Conservation (phyloP, 2,113 vertebrate species). For the Poicephalus meyeri region DNA sequence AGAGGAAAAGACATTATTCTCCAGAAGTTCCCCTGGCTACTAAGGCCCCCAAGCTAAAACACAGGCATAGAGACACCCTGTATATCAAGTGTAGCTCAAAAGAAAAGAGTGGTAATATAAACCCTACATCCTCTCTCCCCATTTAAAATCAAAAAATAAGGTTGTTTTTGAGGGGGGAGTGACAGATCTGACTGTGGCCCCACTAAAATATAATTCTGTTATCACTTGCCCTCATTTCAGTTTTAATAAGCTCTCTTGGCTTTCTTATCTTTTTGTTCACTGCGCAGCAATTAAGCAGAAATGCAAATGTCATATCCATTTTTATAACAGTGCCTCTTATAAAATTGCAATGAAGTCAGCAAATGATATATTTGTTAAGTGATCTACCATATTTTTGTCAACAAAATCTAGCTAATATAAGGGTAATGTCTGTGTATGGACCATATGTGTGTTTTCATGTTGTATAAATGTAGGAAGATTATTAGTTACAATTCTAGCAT, state of each 20-base stretch:
- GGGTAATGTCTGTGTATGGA: not conserved
- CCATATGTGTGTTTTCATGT: not conserved
- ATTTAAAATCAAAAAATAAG: slow-evolving; percentile 31
- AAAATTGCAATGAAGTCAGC: slow-evolving; percentile 65
- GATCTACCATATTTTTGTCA: slow-evolving; percentile 8
- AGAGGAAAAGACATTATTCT: not conserved
- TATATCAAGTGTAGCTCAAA: not conserved
- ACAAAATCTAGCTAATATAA: not conserved
- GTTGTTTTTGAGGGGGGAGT: slow-evolving; percentile 21
- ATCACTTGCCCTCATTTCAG: slow-evolving; percentile 77
- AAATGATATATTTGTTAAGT: slow-evolving; percentile 54
- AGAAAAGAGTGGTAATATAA: slow-evolving; percentile 20
- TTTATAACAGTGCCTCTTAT: slow-evolving; percentile 63
- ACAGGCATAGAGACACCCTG: not conserved
- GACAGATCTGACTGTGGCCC: slow-evolving; percentile 50
- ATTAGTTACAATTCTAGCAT: not conserved
- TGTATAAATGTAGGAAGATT: not conserved
- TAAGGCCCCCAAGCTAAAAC: not conserved
- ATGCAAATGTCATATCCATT: slow-evolving; percentile 74
- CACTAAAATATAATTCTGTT: slow-evolving; percentile 71
- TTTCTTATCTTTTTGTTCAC: slow-evolving; percentile 76
- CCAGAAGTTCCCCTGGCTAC: not conserved
- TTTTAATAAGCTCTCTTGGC: slow-evolving; percentile 81
- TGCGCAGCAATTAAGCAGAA: slow-evolving; percentile 77
- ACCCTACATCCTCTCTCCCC: not conserved